A percentile compares a stretch with the other conserved stretches of the same genome.
Conservation (phyloP, 2,888 invertebrate genomes). For the Pteria penguin region DNA sequence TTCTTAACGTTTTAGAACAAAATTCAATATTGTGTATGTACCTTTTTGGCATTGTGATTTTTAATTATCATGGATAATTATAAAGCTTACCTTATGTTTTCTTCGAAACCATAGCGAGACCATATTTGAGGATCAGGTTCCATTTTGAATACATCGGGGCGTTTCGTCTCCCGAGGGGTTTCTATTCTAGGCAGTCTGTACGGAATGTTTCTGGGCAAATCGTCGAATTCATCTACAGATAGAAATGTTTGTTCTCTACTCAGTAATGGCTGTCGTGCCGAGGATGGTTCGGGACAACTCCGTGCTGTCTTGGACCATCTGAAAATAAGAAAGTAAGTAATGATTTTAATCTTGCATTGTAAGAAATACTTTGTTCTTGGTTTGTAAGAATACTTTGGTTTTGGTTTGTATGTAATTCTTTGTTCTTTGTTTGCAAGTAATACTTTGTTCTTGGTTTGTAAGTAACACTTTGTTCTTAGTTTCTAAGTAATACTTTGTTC, state of each 20-base stretch:
- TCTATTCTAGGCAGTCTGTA: constrained; percentile 65
- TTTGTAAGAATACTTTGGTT: neutral
- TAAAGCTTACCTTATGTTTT: constrained; percentile 59
- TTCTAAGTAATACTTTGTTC: too few relatives aligned
- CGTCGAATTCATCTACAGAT: constrained; percentile 50
- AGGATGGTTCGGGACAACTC: constrained; percentile 42
- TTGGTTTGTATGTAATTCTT: neutral
- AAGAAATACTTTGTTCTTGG: neutral
- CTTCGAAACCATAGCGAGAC: constrained; percentile 66
- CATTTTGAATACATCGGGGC: constrained; percentile 15
- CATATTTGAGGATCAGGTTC: constrained; percentile 56
- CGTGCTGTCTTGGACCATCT: constrained; percentile 61
- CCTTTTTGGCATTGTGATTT: too few relatives aligned
- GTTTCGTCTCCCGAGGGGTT: constrained; percentile 48
- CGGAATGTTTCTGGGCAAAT: constrained; percentile 44
- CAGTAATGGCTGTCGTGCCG: constrained; percentile 27
- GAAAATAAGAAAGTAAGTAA: constrained; percentile 19
- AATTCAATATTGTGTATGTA: too few relatives aligned
- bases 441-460: too few relatives aligned
- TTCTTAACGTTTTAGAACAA: too few relatives aligned
- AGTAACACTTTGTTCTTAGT: too few relatives aligned
- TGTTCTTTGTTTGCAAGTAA: neutral
- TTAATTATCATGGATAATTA: too few relatives aligned
- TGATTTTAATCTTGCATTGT: too few relatives aligned
- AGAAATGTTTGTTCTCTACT: constrained; percentile 52